Evolutionary conservation across 2,113 vertebrate genomes (phyloP), one percentile per base, ranked within the genome.

Genomic region (Ceuthmochares aereus): DNA sequence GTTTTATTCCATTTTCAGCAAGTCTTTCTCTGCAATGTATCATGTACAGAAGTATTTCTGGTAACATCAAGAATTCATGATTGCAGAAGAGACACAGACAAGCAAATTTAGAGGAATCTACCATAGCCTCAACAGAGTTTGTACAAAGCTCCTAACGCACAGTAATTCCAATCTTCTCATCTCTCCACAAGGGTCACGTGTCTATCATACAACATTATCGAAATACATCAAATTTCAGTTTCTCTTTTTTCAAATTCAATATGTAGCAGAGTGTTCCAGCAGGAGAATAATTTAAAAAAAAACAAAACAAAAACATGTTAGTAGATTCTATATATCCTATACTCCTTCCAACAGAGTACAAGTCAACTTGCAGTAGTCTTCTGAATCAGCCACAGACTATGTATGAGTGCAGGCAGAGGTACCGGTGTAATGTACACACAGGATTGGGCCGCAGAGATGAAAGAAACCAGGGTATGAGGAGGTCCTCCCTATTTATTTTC

Each of bases 401-500:
- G 0, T 1, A 27, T 2, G 22, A 84, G 14, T 2, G n/a, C 45
- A n/a, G 14, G n/a, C 6, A 20, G 37, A 47, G 4, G 14, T 7
- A 14, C 25, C 37, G 20, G 11, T 43, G 13, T 29, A 43, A 55
- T 0, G 15, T 6, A 34, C 9, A 3, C 16, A 8, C 5, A 26
- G 21, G 62, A 21, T 36, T 21, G n/a, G 4, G 25, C 84, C 45
- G 78, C 12, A 51, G 47, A 80, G 21, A 49, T 40, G 30, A 80
- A 40, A 36, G 22, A 36, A 47, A n/a, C 7, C 0, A 3, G 37
- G 7, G 7, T 4, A 2, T 6, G 10, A 3, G 12, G 5, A 2
- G 1, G 7, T 42, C 42, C 25, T 34, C 58, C 36, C 22, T 19
- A 32, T 67, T 30, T 63, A 42, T 23, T 26, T 59, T 19, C 56